Conservation (phyloP, 2,888 invertebrate genomes). For the Candidula unifasciata region DNA sequence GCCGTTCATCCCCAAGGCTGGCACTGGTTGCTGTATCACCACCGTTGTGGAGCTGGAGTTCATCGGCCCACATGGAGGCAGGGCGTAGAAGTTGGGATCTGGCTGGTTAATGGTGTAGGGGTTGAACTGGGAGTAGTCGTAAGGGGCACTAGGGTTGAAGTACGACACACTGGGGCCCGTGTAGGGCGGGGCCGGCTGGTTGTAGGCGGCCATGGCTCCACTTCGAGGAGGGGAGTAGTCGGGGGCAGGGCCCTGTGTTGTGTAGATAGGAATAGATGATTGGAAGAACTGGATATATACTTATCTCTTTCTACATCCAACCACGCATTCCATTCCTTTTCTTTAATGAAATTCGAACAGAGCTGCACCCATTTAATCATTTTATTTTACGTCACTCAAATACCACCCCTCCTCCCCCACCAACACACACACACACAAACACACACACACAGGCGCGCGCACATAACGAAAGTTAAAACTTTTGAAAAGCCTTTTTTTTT, state of each 20-base stretch:
- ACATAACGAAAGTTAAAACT: too few species aligned
- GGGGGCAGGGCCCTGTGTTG: conserved; percentile 12
- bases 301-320: too few species aligned
- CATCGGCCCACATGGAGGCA: neutral
- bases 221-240: conserved; percentile 5
- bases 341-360: too few species aligned
- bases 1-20: conserved; percentile 21
- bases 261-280: neutral
- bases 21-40: conserved; percentile 50
- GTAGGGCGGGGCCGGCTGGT: conserved; percentile 34
- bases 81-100: neutral
- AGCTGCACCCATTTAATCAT: too few species aligned
- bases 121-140: conserved; percentile 15
- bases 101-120: conserved; percentile 29
- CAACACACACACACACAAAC: too few species aligned
- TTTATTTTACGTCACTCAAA: too few species aligned
- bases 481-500: too few species aligned
- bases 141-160: neutral
- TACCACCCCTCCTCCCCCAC: neutral
- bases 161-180: neutral
- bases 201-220: neutral
- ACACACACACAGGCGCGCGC: too few species aligned
- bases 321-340: too few species aligned
- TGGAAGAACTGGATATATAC: neutral
- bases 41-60: conserved; percentile 45